These are phyloP conservation scores for Taenioides sp. DNA, from an alignment of 2,797 vertebrate genomes.

Conservation along the genomic window DNA sequence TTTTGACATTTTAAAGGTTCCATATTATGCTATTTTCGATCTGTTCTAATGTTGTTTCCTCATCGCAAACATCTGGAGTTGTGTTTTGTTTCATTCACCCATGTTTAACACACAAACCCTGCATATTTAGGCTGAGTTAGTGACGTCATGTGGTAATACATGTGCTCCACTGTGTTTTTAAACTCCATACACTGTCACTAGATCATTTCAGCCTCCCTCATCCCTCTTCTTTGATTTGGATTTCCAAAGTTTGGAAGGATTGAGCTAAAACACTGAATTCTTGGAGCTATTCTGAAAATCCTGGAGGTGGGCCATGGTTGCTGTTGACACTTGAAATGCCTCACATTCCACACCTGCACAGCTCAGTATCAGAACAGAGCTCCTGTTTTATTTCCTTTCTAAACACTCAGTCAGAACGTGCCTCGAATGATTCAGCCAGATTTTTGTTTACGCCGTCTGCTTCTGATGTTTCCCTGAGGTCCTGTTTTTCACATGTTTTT, in stretches of 20 bases:
- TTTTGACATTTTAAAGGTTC: too few relatives aligned
- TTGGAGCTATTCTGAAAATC: neutral
- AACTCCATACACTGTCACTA: too few relatives aligned
- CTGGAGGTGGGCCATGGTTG: neutral
- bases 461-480: neutral
- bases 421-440: neutral
- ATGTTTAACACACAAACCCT: too few relatives aligned
- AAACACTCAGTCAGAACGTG: neutral
- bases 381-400: neutral
- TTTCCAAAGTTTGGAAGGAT: neutral
- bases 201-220: neutral
- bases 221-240: neutral
- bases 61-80: too few relatives aligned
- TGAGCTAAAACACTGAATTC: neutral
- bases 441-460: neutral
- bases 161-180: too few relatives aligned
- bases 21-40: too few relatives aligned
- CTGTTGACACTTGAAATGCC: neutral
- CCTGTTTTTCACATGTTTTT: neutral
- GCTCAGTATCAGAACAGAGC: neutral
- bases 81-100: too few relatives aligned
- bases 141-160: too few relatives aligned
- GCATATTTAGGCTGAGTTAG: too few relatives aligned
- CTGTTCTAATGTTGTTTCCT: too few relatives aligned
- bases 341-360: slow-evolving; percentile 12